These are phyloP conservation scores for Panagrolaimus sp. DNA, from an alignment of 1,140 invertebrate genomes.

Conservation along the genomic window DNA sequence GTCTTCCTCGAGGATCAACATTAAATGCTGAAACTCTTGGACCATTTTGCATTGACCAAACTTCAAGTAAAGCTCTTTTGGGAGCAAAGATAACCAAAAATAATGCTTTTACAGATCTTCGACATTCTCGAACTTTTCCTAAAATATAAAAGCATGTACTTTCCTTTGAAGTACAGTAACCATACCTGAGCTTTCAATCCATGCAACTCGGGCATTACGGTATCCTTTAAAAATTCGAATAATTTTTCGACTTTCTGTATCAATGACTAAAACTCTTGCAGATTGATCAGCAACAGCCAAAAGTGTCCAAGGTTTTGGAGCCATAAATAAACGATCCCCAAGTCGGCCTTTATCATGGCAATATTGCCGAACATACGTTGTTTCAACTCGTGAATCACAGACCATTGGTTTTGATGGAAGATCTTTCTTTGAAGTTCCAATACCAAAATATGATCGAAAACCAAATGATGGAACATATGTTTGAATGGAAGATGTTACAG, in stretches of 20 bases:
- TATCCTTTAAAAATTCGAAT: slow-evolving; percentile 39
- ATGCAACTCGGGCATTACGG: slow-evolving; percentile 43
- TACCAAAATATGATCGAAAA: slow-evolving; percentile 39
- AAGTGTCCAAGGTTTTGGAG: slow-evolving; percentile 28
- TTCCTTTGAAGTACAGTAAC: neutral
- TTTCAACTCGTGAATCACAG: neutral
- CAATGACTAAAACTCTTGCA: slow-evolving; percentile 36
- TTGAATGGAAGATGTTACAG: neutral
- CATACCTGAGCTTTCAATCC: slow-evolving; percentile 31
- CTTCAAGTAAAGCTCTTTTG: slow-evolving; percentile 36
- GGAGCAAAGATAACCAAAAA: slow-evolving; percentile 46
- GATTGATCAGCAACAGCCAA: slow-evolving; percentile 35
- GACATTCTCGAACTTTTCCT: slow-evolving; percentile 19
- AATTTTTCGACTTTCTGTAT: slow-evolving; percentile 32
- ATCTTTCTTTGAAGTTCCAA: slow-evolving; percentile 37
- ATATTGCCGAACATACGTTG: neutral
- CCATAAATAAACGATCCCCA: slow-evolving; percentile 8
- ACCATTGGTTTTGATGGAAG: slow-evolving; percentile 26
- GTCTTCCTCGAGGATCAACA: slow-evolving; percentile 35
- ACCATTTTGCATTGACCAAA: slow-evolving; percentile 50
- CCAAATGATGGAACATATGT: slow-evolving; percentile 39
- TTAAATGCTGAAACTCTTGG: slow-evolving; percentile 45
- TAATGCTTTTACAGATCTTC: slow-evolving; percentile 20
- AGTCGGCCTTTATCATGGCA: neutral
- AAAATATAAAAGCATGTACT: neutral